A percentile compares a stretch with the other conserved stretches of the same genome.
phyloP scores from a whole-genome alignment of 2,113 vertebrate genomes.

The Raja brachyura region DNA sequence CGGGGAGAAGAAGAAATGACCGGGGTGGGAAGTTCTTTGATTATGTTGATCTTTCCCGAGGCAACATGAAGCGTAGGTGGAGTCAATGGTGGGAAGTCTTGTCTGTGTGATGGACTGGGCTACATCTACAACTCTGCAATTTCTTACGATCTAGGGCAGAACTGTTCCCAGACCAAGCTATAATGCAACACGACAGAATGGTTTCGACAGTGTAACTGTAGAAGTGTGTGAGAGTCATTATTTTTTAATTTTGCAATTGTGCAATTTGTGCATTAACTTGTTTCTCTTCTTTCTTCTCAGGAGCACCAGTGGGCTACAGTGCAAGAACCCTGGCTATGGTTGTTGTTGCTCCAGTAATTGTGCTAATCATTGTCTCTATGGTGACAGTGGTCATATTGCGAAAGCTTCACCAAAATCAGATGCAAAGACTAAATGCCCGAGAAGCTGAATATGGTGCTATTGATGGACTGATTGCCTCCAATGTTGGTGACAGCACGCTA shows the following conservation, averaged over 20 bases:
- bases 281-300: slow-evolving; percentile 45
- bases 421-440: slow-evolving; percentile 81
- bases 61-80: too few relatives aligned
- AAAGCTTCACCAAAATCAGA: slow-evolving; percentile 77
- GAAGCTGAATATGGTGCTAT: slow-evolving; percentile 93
- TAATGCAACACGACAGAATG: too few relatives aligned
- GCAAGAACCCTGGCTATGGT: slow-evolving; percentile 72
- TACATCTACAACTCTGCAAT: too few relatives aligned
- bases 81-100: too few relatives aligned
- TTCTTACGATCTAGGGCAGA: too few relatives aligned
- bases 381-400: slow-evolving; percentile 74
- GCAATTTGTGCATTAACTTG: not conserved
- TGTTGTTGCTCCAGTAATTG: slow-evolving; percentile 71
- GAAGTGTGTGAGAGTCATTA: not conserved
- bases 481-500: slow-evolving; percentile 91
- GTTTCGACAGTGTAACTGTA: too few relatives aligned
- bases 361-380: slow-evolving; percentile 71
- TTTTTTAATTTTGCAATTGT: not conserved
- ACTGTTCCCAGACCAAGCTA: too few relatives aligned
- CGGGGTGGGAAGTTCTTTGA: too few relatives aligned
- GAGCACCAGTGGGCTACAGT: slow-evolving; percentile 65
- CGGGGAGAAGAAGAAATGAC: too few relatives aligned
- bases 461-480: slow-evolving; percentile 92
- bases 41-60: too few relatives aligned
- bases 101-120: too few relatives aligned